Evolutionary conservation across 1,140 invertebrate genomes (phyloP).

Genomic region (Brachystomella parvula): DNA sequence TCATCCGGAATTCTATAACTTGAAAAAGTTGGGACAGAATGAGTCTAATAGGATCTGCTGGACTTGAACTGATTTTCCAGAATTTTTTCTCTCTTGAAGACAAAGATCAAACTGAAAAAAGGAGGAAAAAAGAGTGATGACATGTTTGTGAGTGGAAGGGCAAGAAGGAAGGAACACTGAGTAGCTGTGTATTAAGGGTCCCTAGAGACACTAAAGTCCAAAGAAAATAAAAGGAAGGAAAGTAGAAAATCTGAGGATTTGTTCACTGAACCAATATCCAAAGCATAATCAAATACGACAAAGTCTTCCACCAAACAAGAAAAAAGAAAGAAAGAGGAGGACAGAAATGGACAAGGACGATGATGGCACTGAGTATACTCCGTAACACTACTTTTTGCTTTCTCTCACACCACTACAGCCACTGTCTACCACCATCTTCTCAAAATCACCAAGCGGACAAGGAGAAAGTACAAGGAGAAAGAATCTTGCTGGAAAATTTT

Average conservation of each 20-base stretch:
- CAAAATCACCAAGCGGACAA: neutral
- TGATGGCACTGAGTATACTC: too few species aligned
- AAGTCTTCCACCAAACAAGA: slow-evolving; percentile 25
- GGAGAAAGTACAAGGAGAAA: neutral
- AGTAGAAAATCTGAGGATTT: slow-evolving; percentile 25
- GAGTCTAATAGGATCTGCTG: too few species aligned
- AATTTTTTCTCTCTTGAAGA: slow-evolving; percentile 10
- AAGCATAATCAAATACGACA: slow-evolving; percentile 36
- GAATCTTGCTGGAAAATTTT: too few species aligned
- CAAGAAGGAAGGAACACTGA: neutral
- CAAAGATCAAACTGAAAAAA: slow-evolving; percentile 12
- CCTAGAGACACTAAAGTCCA: slow-evolving; percentile 16
- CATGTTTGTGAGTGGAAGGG: neutral
- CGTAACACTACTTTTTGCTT: neutral
- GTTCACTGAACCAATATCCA: slow-evolving; percentile 27
- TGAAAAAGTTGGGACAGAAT: too few species aligned
- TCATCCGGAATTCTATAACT: too few species aligned
- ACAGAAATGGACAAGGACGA: too few species aligned
- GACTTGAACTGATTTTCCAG: too few species aligned
- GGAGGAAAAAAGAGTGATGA: neutral
- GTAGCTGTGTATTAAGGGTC: slow-evolving; percentile 24
- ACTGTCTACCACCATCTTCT: neutral
- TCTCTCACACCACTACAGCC: neutral
- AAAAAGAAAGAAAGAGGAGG: slow-evolving; percentile 15
- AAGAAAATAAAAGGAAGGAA: neutral